Conservation (phyloP, 2,888 invertebrate species). For the Chorisops tibialis region DNA sequence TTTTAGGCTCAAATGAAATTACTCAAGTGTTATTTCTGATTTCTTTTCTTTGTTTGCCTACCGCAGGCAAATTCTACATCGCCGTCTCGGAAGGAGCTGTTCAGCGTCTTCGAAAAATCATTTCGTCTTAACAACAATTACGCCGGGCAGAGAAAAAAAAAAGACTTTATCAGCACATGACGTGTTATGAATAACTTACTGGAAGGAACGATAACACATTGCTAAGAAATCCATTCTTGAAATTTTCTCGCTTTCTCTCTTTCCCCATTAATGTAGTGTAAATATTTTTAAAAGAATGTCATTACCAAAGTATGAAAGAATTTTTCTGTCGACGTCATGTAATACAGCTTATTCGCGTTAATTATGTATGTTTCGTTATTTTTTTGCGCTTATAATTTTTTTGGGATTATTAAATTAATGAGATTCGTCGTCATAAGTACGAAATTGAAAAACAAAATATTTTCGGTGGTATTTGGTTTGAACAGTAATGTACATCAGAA, state of each 20-base stretch:
- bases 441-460: too few species aligned
- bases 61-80: not conserved
- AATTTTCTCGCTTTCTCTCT: slow-evolving; percentile 12
- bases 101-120: not conserved
- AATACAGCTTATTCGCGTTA: too few species aligned
- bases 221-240: not conserved
- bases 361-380: too few species aligned
- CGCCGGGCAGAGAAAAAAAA: not conserved
- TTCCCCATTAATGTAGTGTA: slow-evolving; percentile 30
- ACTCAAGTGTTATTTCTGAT: slow-evolving; percentile 20
- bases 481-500: too few species aligned
- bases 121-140: not conserved
- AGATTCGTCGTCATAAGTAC: too few species aligned
- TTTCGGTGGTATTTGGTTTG: too few species aligned
- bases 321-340: not conserved
- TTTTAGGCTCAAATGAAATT: slow-evolving; percentile 20
- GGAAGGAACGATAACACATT: slow-evolving; percentile 14
- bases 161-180: slow-evolving; percentile 19
- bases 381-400: too few species aligned
- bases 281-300: slow-evolving; percentile 28
- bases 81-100: not conserved
- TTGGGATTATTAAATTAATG: too few species aligned
- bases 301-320: not conserved
- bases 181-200: slow-evolving; percentile 1
- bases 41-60: slow-evolving; percentile 19